Conservation (phyloP, 2,888 invertebrate genomes). For the Dynastes maya region DNA sequence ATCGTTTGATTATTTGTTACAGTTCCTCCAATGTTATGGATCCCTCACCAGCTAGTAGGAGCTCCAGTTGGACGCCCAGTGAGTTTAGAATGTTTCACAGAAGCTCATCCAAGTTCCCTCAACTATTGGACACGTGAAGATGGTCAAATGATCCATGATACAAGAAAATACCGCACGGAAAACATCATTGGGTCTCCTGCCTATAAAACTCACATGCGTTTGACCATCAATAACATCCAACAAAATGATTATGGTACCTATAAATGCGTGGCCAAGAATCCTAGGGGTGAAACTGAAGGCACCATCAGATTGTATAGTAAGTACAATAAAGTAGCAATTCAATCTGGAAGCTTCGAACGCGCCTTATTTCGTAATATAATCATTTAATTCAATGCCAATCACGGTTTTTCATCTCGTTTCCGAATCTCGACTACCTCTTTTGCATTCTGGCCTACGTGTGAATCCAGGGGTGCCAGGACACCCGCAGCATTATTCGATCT, state of each 20-base stretch:
- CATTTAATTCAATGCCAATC: constrained; percentile 41
- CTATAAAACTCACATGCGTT: constrained; percentile 91
- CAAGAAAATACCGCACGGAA: constrained; percentile 85
- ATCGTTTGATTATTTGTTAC: constrained; percentile 63
- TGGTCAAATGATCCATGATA: constrained; percentile 92
- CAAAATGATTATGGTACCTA: constrained; percentile 89
- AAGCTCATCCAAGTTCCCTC: constrained; percentile 91
- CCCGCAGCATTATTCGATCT: constrained; percentile 56
- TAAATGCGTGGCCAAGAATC: constrained; percentile 92
- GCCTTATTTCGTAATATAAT: background rate
- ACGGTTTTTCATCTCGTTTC: constrained; percentile 13
- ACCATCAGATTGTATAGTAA: constrained; percentile 91
- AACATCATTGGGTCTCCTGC: constrained; percentile 79
- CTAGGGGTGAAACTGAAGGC: constrained; percentile 92
- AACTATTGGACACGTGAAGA: constrained; percentile 93
- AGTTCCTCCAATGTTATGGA: constrained; percentile 95
- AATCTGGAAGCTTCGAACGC: background rate
- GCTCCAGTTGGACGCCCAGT: constrained; percentile 88
- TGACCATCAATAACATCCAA: constrained; percentile 85
- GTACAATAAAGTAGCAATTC: constrained; percentile 66
- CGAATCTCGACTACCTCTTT: constrained; percentile 7
- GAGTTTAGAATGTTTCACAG: constrained; percentile 90
- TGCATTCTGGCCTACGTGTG: constrained; percentile 7
- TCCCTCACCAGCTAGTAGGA: constrained; percentile 91
- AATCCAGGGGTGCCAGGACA: constrained; percentile 4